Evolutionary conservation across 2,888 invertebrate species (phyloP).

Genomic region (Ormia ochracea): DNA sequence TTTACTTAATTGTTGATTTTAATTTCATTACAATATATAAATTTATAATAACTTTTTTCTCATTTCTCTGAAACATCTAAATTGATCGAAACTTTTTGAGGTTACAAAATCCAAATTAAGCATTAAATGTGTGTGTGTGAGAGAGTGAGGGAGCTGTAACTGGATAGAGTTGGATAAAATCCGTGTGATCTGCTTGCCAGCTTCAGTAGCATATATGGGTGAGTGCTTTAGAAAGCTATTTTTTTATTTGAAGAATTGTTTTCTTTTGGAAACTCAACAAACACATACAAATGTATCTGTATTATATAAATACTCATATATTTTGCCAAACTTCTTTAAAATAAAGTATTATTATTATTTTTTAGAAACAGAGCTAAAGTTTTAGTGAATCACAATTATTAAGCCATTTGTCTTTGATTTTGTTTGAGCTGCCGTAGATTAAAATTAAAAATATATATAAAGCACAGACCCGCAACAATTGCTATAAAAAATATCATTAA

Average conservation of each 20-base stretch:
- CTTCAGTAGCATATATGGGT: too few relatives aligned
- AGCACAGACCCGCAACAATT: too few relatives aligned
- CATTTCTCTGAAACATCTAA: slow-evolving; percentile 30
- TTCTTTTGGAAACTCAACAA: too few relatives aligned
- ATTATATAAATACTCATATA: background rate
- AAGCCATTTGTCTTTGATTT: slow-evolving; percentile 51
- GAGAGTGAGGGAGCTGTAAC: background rate
- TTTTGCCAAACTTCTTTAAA: background rate
- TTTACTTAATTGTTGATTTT: slow-evolving; percentile 42
- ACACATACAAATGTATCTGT: too few relatives aligned
- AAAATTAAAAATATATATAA: slow-evolving; percentile 50
- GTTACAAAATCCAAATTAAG: slow-evolving; percentile 22
- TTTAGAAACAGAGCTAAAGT: background rate
- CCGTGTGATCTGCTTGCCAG: too few relatives aligned
- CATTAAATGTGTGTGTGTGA: background rate
- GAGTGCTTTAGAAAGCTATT: too few relatives aligned
- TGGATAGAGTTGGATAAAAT: background rate
- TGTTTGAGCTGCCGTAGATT: slow-evolving; percentile 47
- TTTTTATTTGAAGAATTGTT: too few relatives aligned
- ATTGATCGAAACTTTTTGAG: slow-evolving; percentile 21
- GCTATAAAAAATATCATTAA: too few relatives aligned
- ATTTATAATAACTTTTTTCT: slow-evolving; percentile 11
- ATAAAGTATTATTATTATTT: background rate
- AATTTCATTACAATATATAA: slow-evolving; percentile 36
- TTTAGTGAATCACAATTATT: slow-evolving; percentile 55